These are phyloP conservation scores for Trissoscelio sp. DNA, from an alignment of 2,888 invertebrate species.

Conservation along the genomic window DNA sequence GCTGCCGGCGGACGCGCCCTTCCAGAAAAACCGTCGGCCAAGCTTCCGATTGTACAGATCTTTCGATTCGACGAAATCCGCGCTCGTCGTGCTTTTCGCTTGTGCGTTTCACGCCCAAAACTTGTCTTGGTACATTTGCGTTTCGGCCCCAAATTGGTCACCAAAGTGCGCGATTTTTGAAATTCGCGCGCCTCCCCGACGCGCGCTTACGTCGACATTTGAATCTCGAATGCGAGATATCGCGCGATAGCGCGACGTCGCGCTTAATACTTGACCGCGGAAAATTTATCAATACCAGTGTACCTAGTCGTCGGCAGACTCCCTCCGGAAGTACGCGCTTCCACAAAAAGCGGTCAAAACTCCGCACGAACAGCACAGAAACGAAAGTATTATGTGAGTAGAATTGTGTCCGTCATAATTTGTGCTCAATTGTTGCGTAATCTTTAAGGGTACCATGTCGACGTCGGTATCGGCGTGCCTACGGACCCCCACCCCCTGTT, in stretches of 20 bases:
- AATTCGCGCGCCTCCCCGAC: slow-evolving; percentile 69
- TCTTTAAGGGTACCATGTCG: slow-evolving; percentile 19
- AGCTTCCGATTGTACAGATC: slow-evolving; percentile 54
- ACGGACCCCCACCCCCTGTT: neutral
- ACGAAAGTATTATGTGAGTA: slow-evolving; percentile 64
- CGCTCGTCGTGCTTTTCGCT: slow-evolving; percentile 31
- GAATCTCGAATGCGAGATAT: slow-evolving; percentile 69
- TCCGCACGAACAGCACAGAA: slow-evolving; percentile 50
- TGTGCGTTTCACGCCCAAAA: slow-evolving; percentile 27
- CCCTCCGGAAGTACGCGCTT: slow-evolving; percentile 75
- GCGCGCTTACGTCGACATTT: slow-evolving; percentile 52
- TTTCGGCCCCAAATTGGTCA: neutral
- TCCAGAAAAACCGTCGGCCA: slow-evolving; percentile 20
- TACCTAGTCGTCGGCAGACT: slow-evolving; percentile 78
- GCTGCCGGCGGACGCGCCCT: slow-evolving; percentile 75
- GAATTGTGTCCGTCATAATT: slow-evolving; percentile 2
- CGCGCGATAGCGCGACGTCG: slow-evolving; percentile 73
- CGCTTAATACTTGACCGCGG: slow-evolving; percentile 72
- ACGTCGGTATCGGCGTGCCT: slow-evolving; percentile 49
- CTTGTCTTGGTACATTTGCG: slow-evolving; percentile 1
- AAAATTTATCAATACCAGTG: slow-evolving; percentile 82
- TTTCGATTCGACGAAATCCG: slow-evolving; percentile 47
- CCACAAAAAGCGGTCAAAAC: slow-evolving; percentile 61
- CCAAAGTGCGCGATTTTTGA: slow-evolving; percentile 52
- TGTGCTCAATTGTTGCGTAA: slow-evolving; percentile 25